These are phyloP conservation scores for Eriosoma lanigerum DNA, from an alignment of 1,140 invertebrate species.

Conservation along the genomic window DNA sequence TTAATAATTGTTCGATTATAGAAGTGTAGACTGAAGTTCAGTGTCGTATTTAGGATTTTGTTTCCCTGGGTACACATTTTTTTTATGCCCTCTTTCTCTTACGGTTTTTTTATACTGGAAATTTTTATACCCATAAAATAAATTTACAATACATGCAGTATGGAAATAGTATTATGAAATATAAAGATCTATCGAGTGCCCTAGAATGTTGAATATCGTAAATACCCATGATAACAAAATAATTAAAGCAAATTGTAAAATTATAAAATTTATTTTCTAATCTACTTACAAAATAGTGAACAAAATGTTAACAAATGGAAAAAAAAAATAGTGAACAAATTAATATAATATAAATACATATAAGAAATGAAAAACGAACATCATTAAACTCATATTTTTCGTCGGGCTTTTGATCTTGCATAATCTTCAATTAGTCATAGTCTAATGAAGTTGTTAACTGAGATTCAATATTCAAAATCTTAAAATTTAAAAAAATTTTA, in stretches of 20 bases:
- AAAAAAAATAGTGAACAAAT: not conserved
- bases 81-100: not conserved
- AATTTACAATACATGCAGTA: no score
- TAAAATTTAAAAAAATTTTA: no score
- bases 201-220: no score
- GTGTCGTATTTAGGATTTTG: not conserved
- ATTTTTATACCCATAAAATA: no score
- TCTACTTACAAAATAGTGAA: conserved; percentile 2
- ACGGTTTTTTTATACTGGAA: no score
- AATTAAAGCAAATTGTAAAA: no score
- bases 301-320: not conserved
- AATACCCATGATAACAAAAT: no score
- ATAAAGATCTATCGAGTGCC: no score
- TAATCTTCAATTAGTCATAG: not conserved
- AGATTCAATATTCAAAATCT: not conserved
- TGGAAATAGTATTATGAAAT: no score
- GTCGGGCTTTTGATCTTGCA: not conserved
- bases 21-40: no score
- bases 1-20: no score
- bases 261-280: not conserved
- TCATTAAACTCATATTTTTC: not conserved
- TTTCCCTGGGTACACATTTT: not conserved
- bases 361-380: not conserved
- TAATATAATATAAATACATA: not conserved
- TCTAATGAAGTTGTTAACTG: not conserved